Percentiles rank a stretch among this genome's conserved stretches.
Conservation (phyloP, 2,888 invertebrate genomes). For the Macroteleia sp. region DNA sequence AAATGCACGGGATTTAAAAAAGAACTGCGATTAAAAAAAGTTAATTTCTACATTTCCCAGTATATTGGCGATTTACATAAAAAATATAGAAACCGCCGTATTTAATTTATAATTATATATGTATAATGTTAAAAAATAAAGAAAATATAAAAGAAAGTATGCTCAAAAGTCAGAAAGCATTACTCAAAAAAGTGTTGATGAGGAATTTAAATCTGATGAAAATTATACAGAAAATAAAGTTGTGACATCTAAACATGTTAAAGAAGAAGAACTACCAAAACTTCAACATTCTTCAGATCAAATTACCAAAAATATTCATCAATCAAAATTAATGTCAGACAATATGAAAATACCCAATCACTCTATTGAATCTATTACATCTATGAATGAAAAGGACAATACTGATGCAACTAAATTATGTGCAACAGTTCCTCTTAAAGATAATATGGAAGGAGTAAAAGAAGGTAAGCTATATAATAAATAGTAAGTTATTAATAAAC, state of each 20-base stretch:
- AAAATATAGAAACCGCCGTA: too few species aligned
- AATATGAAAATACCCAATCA: slow-evolving; percentile 66
- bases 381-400: slow-evolving; percentile 44
- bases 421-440: slow-evolving; percentile 30
- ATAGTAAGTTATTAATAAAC: background rate
- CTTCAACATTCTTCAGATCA: slow-evolving; percentile 62
- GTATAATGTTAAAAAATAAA: too few species aligned
- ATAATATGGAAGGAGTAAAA: slow-evolving; percentile 27
- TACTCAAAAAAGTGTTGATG: slow-evolving; percentile 85
- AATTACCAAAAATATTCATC: slow-evolving; percentile 65
- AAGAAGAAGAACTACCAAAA: slow-evolving; percentile 70
- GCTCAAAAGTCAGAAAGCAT: slow-evolving; percentile 86
- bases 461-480: too few species aligned
- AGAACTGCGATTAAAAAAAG: too few species aligned
- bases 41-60: too few species aligned
- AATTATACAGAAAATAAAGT: slow-evolving; percentile 76
- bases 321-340: slow-evolving; percentile 63
- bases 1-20: too few species aligned
- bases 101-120: too few species aligned
- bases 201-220: slow-evolving; percentile 86
- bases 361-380: slow-evolving; percentile 10
- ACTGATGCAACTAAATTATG: slow-evolving; percentile 35
- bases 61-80: too few species aligned
- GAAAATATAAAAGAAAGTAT: slow-evolving; percentile 86
- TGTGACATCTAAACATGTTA: slow-evolving; percentile 58